These are phyloP conservation scores for Ceratosolen solmsi DNA, from an alignment of 1,140 invertebrate species.

Conservation along the genomic window DNA sequence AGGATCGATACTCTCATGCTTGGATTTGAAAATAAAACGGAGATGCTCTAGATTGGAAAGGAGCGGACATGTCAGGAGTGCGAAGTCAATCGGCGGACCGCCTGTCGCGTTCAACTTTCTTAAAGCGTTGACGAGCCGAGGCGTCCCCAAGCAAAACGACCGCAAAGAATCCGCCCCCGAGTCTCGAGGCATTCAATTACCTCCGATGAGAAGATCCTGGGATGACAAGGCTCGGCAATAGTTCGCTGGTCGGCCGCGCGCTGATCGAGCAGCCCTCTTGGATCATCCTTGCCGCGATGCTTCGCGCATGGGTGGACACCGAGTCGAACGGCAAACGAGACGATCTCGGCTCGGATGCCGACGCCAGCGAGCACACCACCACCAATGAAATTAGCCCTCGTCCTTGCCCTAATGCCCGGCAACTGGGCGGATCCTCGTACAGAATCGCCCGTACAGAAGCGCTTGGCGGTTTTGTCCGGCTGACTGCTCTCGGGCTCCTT, in stretches of 20 bases:
- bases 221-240: conserved; percentile 13
- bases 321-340: conserved; percentile 2
- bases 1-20: background rate
- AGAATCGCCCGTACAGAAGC: conserved; percentile 8
- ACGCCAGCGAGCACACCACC: background rate
- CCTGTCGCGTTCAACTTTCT: background rate
- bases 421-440: background rate
- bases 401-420: background rate
- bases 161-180: background rate
- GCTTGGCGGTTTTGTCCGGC: background rate
- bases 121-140: background rate
- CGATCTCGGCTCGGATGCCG: conserved; percentile 9
- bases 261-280: conserved; percentile 19
- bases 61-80: background rate
- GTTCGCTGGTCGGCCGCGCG: conserved; percentile 11
- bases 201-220: conserved; percentile 12
- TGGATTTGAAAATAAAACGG: background rate
- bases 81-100: background rate
- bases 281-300: conserved; percentile 28
- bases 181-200: conserved; percentile 16
- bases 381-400: conserved; percentile 17
- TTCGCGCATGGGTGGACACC: conserved; percentile 28
- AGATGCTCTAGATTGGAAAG: background rate
- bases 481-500: conserved; percentile 10
- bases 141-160: background rate